Evolutionary conservation across 2,113 vertebrate genomes (phyloP), one percentile per base, ranked within the genome.

Genomic region (Seriola aureovittata): DNA sequence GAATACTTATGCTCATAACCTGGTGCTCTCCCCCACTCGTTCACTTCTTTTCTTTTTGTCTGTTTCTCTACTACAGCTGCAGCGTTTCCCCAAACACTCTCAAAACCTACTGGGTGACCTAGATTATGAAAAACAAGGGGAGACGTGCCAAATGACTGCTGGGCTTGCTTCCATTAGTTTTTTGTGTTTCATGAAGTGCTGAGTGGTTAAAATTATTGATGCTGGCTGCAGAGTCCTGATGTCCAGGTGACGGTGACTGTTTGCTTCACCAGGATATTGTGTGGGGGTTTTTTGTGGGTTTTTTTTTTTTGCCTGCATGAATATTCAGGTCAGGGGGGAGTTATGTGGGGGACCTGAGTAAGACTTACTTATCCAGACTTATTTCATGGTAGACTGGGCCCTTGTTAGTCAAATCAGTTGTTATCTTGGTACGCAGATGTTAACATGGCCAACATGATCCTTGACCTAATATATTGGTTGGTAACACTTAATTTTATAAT

Each of bases 41-140:
- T 23, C 23, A 19, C 25, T 59, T 34, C 25, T 36, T 29, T 68
- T 8, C 8, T 21, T 5, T 68, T 60, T 48, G 62, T 75, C 64
- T 54, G 12, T 34, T 52, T 5, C 59, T 2, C 1, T 46, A 60
- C 17, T 52, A 12, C 38, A 63, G 69, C 66, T 62, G 55, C 59
- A 52, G 32, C 36, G 9, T 80, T 85, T 80, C 62, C 55, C 77
- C 13, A 62, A 75, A 88, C 66, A 60, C 40, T 13, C 63, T 71
- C 21, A 69, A 77, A 87, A 85, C 79, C 70, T 54, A 60, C 82
- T 74, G 65, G 82, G 71, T 87, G 85, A 91, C 88, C 88, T 85
- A 88, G 72, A 80, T 89, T 82, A 36, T 40, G 75, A 71, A 84
- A 77, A 83, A 78, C 67, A 77, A 81, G 77, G 32, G 71, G 64